Conservation (phyloP, 35 echinoderm and acorn worm species). For the Lytechinus variegatus region DNA sequence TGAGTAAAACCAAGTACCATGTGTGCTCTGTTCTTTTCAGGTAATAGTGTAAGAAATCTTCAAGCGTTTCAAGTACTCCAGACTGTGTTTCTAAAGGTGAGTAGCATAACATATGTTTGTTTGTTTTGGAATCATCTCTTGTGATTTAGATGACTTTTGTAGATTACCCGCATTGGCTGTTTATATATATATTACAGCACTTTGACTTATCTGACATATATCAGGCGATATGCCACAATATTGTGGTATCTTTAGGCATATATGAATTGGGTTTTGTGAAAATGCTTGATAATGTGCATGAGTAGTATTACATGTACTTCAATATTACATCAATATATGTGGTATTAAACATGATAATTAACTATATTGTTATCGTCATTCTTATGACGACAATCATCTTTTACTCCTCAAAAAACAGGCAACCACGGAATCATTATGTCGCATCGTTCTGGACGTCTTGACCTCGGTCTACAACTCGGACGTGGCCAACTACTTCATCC, state of each 20-base stretch:
- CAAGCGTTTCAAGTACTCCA: conserved; percentile 99
- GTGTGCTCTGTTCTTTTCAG: conserved; percentile 29
- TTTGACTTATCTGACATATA: no score
- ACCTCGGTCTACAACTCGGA: conserved; percentile 96
- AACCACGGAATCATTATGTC: conserved; percentile 74
- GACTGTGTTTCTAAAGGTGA: conserved; percentile 99
- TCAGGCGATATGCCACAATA: no score
- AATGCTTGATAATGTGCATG: no score
- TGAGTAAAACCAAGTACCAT: not conserved
- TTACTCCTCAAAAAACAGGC: conserved; percentile 57
- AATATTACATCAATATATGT: no score
- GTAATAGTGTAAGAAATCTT: conserved; percentile 93
- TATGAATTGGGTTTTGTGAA: no score
- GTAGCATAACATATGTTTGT: not conserved
- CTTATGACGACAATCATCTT: not conserved
- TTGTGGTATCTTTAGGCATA: no score
- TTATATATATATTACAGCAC: no score
- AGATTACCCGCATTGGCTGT: no score
- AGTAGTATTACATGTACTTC: no score
- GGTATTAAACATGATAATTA: no score
- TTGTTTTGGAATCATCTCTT: no score
- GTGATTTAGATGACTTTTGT: no score
- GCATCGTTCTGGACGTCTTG: conserved; percentile 81
- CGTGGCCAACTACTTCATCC: conserved; percentile 95
- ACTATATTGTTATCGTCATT: not conserved